Conservation (phyloP, 2,797 vertebrate species). For the Chaunax sp. region DNA sequence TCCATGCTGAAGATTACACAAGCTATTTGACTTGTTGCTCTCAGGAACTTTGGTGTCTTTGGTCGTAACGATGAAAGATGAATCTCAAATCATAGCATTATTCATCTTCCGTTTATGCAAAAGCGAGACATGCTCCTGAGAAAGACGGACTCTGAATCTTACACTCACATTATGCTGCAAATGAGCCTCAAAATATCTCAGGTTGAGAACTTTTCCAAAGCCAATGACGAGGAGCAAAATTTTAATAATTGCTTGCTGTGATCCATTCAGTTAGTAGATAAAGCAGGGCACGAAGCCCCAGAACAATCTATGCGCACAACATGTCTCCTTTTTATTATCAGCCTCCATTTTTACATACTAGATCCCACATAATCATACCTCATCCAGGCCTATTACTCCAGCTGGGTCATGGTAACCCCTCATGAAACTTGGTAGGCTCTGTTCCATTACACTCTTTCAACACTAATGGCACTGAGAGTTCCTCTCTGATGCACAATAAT, state of each 20-base stretch:
- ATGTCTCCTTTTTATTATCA: constrained; percentile 50
- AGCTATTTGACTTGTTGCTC: constrained; percentile 72
- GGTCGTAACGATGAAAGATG: constrained; percentile 34
- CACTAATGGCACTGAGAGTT: constrained; percentile 71
- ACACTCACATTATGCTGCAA: constrained; percentile 37
- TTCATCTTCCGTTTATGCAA: constrained; percentile 46
- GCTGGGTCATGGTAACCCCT: constrained; percentile 73
- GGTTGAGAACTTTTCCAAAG: constrained; percentile 46
- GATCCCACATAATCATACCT: constrained; percentile 66
- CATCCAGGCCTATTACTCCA: constrained; percentile 62
- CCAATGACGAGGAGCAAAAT: constrained; percentile 42
- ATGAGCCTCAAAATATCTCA: constrained; percentile 53
- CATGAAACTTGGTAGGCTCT: constrained; percentile 63
- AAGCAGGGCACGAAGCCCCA: constrained; percentile 52
- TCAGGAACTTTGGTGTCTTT: constrained; percentile 53
- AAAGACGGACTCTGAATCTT: constrained; percentile 25
- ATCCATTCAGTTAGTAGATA: constrained; percentile 54
- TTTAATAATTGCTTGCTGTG: constrained; percentile 57
- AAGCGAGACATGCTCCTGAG: constrained; percentile 24
- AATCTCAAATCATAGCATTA: constrained; percentile 38
- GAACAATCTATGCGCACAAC: constrained; percentile 57
- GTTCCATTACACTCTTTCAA: constrained; percentile 73
- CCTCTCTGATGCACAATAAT: constrained; percentile 75
- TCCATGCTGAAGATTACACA: constrained; percentile 63
- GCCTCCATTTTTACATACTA: constrained; percentile 32